These are phyloP conservation scores for Ciconia stormi DNA, from an alignment of 2,113 vertebrate species.

Conservation along the genomic window DNA sequence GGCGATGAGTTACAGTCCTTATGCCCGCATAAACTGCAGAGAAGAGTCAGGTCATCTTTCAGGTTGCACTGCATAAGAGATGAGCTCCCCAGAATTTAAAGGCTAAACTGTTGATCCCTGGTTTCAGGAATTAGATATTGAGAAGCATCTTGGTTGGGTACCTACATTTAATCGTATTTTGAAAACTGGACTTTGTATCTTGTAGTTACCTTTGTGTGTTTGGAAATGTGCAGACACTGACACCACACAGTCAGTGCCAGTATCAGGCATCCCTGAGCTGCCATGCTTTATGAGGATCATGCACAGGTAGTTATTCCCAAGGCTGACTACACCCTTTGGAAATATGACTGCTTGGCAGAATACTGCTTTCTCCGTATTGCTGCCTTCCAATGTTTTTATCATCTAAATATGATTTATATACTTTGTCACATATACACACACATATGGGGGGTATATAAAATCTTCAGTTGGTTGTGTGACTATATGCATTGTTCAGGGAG, in stretches of 20 bases:
- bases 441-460: rapidly evolving
- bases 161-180: background rate
- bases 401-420: background rate
- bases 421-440: background rate
- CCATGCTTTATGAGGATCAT: rapidly evolving
- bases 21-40: rapidly evolving
- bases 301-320: background rate
- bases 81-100: background rate
- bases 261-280: rapidly evolving
- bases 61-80: rapidly evolving
- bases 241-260: rapidly evolving
- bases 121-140: background rate
- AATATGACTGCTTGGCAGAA: background rate
- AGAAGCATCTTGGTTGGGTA: background rate
- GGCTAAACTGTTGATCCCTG: background rate
- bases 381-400: background rate
- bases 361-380: rapidly evolving
- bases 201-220: background rate
- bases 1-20: background rate
- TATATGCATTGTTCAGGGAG: background rate
- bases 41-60: too few relatives aligned
- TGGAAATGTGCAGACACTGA: background rate
- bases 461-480: background rate
- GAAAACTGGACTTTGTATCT: background rate
- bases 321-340: background rate